phyloP scores from a whole-genome alignment of 2,113 vertebrate species.

The Chionomys nivalis region DNA sequence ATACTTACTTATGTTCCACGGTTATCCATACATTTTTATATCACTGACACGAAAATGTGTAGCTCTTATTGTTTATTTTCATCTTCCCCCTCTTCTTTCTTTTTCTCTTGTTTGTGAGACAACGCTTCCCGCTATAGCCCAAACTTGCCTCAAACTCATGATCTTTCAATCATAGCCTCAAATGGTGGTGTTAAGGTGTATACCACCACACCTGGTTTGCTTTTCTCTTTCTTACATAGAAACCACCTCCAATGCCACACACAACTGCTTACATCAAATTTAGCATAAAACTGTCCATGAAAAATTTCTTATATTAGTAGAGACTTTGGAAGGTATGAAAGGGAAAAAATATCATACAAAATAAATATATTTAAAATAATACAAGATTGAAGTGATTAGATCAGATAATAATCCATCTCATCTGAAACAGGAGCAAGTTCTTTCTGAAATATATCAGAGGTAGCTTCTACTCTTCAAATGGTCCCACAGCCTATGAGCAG shows the following conservation, averaged over 20 bases:
- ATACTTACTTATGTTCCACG: background rate
- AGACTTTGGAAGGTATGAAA: background rate
- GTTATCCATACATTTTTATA: background rate
- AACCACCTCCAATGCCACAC: background rate
- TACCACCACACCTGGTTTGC: background rate
- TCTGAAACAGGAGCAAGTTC: background rate
- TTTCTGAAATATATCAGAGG: background rate
- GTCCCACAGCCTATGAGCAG: background rate
- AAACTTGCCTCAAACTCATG: background rate
- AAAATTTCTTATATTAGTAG: background rate
- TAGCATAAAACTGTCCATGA: background rate
- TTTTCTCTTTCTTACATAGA: too few relatives aligned
- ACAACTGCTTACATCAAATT: background rate
- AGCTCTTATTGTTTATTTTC: background rate
- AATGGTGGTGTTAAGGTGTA: background rate
- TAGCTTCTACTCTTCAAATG: background rate
- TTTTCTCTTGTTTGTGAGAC: too few relatives aligned
- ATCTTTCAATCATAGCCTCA: background rate
- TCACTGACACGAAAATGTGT: background rate
- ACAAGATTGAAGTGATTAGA: background rate
- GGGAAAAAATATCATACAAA: background rate
- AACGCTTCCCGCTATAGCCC: background rate
- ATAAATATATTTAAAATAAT: background rate
- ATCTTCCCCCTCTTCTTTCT: background rate
- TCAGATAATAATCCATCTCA: background rate